Percentiles rank a stretch among this genome's conserved stretches.
Evolutionary conservation across 1,140 invertebrate genomes (phyloP).

Genomic region (Solenopsis invicta): DNA sequence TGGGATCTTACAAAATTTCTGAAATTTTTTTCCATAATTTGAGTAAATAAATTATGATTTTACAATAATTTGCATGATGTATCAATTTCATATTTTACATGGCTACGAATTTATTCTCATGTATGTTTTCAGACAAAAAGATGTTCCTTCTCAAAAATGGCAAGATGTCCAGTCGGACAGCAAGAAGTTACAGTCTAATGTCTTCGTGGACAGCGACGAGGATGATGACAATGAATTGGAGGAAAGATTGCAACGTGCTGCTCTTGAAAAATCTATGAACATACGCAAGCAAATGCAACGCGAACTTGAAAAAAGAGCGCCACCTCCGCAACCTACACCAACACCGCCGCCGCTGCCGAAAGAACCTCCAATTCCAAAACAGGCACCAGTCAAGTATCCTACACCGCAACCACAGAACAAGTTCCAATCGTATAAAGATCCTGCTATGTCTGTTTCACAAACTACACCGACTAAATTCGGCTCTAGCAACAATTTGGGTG

Average conservation of each 20-base stretch:
- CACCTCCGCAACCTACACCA: slow-evolving; percentile 80
- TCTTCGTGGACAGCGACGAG: slow-evolving; percentile 80
- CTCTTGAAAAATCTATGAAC: slow-evolving; percentile 84
- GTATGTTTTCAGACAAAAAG: slow-evolving; percentile 77
- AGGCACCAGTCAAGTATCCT: slow-evolving; percentile 84
- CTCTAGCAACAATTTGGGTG: slow-evolving; percentile 80
- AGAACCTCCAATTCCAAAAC: slow-evolving; percentile 85
- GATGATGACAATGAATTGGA: slow-evolving; percentile 81
- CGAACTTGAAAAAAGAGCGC: slow-evolving; percentile 83
- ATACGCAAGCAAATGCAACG: slow-evolving; percentile 85
- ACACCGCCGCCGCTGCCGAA: slow-evolving; percentile 86
- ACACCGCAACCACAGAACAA: slow-evolving; percentile 83
- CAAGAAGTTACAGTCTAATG: slow-evolving; percentile 76
- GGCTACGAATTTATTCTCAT: not conserved
- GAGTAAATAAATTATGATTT: too few relatives aligned
- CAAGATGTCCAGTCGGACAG: slow-evolving; percentile 79
- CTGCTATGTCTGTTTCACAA: slow-evolving; percentile 72
- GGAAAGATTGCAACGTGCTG: slow-evolving; percentile 81
- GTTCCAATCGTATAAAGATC: slow-evolving; percentile 83
- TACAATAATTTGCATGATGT: not conserved
- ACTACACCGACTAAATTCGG: slow-evolving; percentile 79
- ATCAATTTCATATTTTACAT: not conserved
- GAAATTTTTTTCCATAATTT: too few relatives aligned
- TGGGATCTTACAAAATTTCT: too few relatives aligned
- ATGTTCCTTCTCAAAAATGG: slow-evolving; percentile 82